These are phyloP conservation scores for Drosophila nigricruria DNA, from an alignment of 2,888 invertebrate genomes.

Conservation along the genomic window DNA sequence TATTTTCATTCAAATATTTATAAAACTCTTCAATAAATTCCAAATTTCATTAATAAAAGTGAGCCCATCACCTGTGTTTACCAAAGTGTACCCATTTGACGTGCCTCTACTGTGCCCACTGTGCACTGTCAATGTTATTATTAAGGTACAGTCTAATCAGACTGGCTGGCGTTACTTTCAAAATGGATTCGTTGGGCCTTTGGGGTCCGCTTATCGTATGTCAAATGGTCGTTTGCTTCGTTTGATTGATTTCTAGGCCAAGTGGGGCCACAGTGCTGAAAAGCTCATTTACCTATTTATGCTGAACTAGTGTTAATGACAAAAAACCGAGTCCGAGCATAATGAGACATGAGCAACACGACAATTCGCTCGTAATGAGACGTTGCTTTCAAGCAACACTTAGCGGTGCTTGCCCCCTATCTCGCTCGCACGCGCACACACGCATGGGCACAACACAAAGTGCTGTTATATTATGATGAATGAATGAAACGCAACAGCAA, in stretches of 20 bases:
- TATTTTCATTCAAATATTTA: not conserved
- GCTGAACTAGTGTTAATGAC: constrained; percentile 67
- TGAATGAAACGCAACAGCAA: constrained; percentile 62
- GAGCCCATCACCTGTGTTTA: not conserved
- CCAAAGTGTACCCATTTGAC: not conserved
- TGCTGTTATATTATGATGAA: constrained; percentile 76
- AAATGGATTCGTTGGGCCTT: constrained; percentile 53
- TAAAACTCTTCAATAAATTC: no score
- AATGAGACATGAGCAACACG: constrained; percentile 69
- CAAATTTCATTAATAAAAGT: not conserved
- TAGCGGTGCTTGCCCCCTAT: constrained; percentile 66
- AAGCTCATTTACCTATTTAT: constrained; percentile 54
- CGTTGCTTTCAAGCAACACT: constrained; percentile 68
- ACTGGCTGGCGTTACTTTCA: constrained; percentile 66
- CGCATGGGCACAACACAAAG: constrained; percentile 34
- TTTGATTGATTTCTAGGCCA: constrained; percentile 81
- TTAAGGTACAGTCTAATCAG: constrained; percentile 71
- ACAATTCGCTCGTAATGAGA: constrained; percentile 68
- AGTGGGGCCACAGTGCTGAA: constrained; percentile 57
- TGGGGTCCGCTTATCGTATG: constrained; percentile 24
- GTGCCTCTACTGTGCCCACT: not conserved
- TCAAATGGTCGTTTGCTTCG: constrained; percentile 21
- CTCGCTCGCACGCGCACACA: constrained; percentile 12
- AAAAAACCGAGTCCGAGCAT: constrained; percentile 55
- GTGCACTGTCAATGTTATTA: not conserved